phyloP scores from a whole-genome alignment of 2,113 vertebrate genomes.

The Empidonax alnorum region DNA sequence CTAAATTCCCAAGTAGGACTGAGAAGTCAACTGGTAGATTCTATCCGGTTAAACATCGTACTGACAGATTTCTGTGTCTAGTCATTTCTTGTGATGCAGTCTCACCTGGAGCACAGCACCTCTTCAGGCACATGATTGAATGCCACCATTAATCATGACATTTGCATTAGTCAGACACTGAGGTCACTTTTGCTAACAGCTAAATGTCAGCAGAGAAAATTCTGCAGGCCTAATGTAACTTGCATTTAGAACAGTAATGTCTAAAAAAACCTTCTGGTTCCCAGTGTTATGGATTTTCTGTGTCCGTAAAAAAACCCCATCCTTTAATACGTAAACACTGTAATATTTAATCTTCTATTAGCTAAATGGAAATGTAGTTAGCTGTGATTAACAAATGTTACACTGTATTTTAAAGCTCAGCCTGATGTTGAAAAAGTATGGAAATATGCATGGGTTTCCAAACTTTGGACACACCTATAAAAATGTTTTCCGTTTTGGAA shows the following conservation, averaged over 20 bases:
- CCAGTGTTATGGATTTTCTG: neutral
- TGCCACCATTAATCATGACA: slow-evolving; percentile 7
- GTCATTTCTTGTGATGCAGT: slow-evolving; percentile 19
- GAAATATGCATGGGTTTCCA: neutral
- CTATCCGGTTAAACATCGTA: neutral
- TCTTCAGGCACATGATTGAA: slow-evolving; percentile 5
- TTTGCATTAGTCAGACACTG: neutral
- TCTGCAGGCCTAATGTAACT: neutral
- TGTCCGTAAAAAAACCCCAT: neutral
- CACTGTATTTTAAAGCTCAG: neutral
- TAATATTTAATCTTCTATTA: neutral
- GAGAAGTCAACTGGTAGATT: neutral
- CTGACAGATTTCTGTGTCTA: neutral
- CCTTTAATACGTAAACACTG: neutral
- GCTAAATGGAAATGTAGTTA: neutral
- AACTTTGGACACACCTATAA: neutral
- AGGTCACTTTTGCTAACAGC: slow-evolving; percentile 8
- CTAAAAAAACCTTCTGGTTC: neutral
- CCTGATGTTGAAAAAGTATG: neutral
- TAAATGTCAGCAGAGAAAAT: slow-evolving; percentile 47
- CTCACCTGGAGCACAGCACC: neutral
- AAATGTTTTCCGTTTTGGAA: neutral
- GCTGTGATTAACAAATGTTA: neutral
- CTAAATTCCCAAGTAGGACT: neutral
- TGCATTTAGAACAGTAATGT: slow-evolving; percentile 2